phyloP scores from a whole-genome alignment of 2,797 vertebrate genomes.

The Muscicapa striata region DNA sequence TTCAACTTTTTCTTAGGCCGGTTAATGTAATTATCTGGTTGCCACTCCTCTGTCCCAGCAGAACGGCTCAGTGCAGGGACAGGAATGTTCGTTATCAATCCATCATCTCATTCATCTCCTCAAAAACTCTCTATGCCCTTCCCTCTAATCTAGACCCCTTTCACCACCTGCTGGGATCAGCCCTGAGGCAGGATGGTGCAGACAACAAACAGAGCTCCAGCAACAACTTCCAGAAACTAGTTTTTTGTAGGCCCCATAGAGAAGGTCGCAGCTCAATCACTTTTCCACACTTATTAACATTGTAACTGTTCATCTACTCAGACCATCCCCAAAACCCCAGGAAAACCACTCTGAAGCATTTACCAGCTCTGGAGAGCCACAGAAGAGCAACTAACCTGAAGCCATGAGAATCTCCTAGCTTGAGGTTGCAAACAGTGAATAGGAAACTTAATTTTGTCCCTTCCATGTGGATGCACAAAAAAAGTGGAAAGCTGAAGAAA shows the following conservation, averaged over 20 bases:
- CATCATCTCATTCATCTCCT: neutral
- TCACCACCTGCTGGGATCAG: neutral
- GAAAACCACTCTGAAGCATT: neutral
- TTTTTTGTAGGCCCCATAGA: neutral
- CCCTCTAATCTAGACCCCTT: neutral
- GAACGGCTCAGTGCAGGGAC: accelerated
- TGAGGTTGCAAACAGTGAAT: neutral
- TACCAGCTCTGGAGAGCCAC: neutral
- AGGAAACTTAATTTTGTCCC: neutral
- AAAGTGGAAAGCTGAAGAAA: neutral
- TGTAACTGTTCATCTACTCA: neutral
- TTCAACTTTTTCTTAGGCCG: no score
- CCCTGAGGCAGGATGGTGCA: neutral
- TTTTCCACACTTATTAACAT: neutral
- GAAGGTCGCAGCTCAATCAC: neutral
- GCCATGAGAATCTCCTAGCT: neutral
- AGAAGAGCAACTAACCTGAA: neutral
- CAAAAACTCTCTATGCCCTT: accelerated
- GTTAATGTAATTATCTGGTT: neutral
- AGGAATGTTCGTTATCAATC: neutral
- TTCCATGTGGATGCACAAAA: accelerated
- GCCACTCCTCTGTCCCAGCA: neutral
- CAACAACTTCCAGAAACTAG: neutral
- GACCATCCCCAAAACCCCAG: neutral
- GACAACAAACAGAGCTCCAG: neutral